Evolutionary conservation across 2,797 vertebrate genomes (phyloP).

Genomic region (Peromyscus attwateri): DNA sequence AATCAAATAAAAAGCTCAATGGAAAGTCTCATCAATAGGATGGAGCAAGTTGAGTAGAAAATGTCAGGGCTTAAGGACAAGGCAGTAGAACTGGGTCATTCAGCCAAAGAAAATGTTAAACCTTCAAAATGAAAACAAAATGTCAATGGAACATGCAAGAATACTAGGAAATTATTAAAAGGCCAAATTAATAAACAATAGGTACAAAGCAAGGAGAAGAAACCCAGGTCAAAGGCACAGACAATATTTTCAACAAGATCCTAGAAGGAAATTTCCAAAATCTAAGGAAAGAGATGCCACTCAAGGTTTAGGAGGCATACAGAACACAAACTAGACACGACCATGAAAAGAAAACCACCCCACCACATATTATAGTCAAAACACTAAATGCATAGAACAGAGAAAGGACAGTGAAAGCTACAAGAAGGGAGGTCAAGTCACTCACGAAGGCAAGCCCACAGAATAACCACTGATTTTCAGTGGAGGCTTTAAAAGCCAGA

Average conservation of each 20-base stretch:
- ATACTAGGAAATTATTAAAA: not conserved
- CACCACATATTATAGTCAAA: not conserved
- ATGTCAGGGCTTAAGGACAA: not conserved
- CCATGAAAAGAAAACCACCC: not conserved
- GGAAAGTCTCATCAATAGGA: not conserved
- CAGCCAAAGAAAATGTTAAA: not conserved
- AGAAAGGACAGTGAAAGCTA: not conserved
- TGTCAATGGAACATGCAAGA: not conserved
- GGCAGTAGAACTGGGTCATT: not conserved
- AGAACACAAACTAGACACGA: not conserved
- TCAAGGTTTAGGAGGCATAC: not conserved
- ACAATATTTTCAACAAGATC: not conserved
- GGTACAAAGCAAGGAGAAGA: not conserved
- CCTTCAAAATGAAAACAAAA: not conserved
- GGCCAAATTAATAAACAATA: not conserved
- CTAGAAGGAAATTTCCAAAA: not conserved
- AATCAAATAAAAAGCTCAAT: not conserved
- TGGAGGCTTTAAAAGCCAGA: not conserved
- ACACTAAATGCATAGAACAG: not conserved
- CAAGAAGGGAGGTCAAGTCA: not conserved
- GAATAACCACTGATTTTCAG: not conserved
- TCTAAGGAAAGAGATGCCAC: not conserved
- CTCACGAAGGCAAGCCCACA: not conserved
- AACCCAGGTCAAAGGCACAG: not conserved
- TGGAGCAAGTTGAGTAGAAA: not conserved